Percentiles rank a stretch among this genome's conserved stretches.
Conservation (phyloP, 2,797 vertebrate species). For the Chaunax sp. region DNA sequence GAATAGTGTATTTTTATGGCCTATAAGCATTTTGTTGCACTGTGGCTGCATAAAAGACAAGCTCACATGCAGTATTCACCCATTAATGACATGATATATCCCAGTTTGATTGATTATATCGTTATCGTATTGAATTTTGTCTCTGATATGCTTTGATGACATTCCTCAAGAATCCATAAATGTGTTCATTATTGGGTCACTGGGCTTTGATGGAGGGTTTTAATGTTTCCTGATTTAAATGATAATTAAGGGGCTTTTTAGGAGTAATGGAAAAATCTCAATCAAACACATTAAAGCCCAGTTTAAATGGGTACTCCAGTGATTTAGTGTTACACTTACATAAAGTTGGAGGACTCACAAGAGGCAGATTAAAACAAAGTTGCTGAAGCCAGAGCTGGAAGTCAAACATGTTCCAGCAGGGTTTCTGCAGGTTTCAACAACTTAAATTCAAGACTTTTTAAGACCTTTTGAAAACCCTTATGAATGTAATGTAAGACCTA, state of each 20-base stretch:
- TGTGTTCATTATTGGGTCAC: constrained; percentile 30
- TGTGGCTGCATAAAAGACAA: constrained; percentile 5
- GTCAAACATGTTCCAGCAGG: too few relatives aligned
- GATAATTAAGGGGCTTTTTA: constrained; percentile 33
- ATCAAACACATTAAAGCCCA: constrained; percentile 35
- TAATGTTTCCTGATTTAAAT: constrained; percentile 50
- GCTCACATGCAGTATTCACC: background rate
- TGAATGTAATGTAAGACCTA: too few relatives aligned
- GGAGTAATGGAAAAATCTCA: constrained; percentile 42
- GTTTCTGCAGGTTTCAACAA: too few relatives aligned
- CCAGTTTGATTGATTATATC: constrained; percentile 1
- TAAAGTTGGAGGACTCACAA: constrained; percentile 43
- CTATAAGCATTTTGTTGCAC: constrained; percentile 3
- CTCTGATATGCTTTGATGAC: constrained; percentile 12
- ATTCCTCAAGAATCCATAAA: constrained; percentile 10
- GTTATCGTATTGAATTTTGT: background rate
- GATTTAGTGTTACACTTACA: constrained; percentile 26
- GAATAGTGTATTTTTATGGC: constrained; percentile 1
- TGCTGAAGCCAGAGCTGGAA: background rate
- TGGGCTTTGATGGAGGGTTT: constrained; percentile 37
- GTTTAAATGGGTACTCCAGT: constrained; percentile 41
- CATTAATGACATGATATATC: background rate
- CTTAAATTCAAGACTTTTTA: too few relatives aligned
- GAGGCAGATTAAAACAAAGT: constrained; percentile 51
- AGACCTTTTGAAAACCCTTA: too few relatives aligned